These are phyloP conservation scores for Semicossyphus pulcher DNA, from an alignment of 2,113 vertebrate genomes.

Conservation along the genomic window DNA sequence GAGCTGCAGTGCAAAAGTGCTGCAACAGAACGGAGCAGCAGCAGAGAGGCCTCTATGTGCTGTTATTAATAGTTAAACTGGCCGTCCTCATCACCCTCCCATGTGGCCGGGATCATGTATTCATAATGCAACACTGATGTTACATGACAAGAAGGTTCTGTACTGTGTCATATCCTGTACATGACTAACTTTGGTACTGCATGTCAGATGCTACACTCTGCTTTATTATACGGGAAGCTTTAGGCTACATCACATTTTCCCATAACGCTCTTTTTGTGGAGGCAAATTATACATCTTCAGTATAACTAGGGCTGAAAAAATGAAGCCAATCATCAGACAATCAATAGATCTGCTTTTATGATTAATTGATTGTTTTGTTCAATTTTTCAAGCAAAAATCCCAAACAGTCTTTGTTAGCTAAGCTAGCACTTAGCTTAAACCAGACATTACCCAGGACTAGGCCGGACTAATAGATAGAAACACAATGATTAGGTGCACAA, in stretches of 20 bases:
- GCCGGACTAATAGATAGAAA: too few relatives aligned
- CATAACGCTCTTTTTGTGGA: background rate
- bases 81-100: slow-evolving; percentile 29
- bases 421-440: too few relatives aligned
- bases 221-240: background rate
- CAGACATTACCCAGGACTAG: too few relatives aligned
- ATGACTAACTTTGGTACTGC: background rate
- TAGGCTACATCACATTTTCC: background rate
- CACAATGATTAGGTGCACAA: too few relatives aligned
- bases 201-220: background rate
- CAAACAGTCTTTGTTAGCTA: too few relatives aligned
- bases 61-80: slow-evolving; percentile 74
- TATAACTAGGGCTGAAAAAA: background rate
- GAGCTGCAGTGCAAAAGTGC: slow-evolving; percentile 61
- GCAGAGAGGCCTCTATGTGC: slow-evolving; percentile 53
- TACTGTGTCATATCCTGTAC: slow-evolving; percentile 15
- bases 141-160: slow-evolving; percentile 19
- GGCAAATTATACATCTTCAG: background rate
- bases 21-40: slow-evolving; percentile 54
- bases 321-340: background rate
- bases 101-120: slow-evolving; percentile 45
- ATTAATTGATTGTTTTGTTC: background rate
- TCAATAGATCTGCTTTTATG: background rate
- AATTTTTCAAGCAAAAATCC: too few relatives aligned
- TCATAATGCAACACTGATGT: slow-evolving; percentile 54